Conservation (phyloP, 2,888 invertebrate genomes). For the Phaonia tiefii region DNA sequence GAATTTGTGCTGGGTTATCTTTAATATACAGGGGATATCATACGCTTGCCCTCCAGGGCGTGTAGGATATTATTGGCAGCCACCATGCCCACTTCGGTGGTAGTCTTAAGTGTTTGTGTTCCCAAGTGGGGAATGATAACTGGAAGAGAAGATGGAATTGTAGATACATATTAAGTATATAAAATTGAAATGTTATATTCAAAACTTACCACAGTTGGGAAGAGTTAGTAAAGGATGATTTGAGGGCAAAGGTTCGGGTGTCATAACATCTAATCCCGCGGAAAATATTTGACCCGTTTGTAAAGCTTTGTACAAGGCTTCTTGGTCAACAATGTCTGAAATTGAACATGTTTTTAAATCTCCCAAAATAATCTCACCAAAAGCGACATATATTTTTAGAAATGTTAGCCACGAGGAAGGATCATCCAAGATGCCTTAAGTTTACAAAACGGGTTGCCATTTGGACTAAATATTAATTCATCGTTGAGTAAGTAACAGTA, state of each 20-base stretch:
- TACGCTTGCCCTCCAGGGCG: constrained; percentile 86
- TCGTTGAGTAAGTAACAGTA: too few relatives aligned
- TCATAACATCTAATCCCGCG: constrained; percentile 95
- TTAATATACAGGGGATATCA: constrained; percentile 83
- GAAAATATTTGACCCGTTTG: constrained; percentile 88
- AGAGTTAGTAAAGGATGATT: constrained; percentile 89
- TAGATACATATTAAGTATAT: not conserved
- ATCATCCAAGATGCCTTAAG: too few relatives aligned
- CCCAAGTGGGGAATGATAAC: constrained; percentile 94
- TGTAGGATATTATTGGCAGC: constrained; percentile 90
- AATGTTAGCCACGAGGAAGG: too few relatives aligned
- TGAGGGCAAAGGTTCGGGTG: constrained; percentile 93
- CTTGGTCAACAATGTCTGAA: constrained; percentile 87
- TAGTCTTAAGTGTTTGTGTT: constrained; percentile 89
- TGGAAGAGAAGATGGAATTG: constrained; percentile 73
- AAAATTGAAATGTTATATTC: not conserved
- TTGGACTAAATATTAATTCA: too few relatives aligned
- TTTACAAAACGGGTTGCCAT: too few relatives aligned
- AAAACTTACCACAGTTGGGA: constrained; percentile 88
- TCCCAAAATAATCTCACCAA: too few relatives aligned
- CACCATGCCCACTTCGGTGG: constrained; percentile 89
- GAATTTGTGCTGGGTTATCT: constrained; percentile 32
- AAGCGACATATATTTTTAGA: too few relatives aligned
- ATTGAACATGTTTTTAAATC: too few relatives aligned
- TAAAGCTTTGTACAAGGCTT: constrained; percentile 89